These are phyloP conservation scores for Calameuta idolon DNA, from an alignment of 2,888 invertebrate species.

Conservation along the genomic window DNA sequence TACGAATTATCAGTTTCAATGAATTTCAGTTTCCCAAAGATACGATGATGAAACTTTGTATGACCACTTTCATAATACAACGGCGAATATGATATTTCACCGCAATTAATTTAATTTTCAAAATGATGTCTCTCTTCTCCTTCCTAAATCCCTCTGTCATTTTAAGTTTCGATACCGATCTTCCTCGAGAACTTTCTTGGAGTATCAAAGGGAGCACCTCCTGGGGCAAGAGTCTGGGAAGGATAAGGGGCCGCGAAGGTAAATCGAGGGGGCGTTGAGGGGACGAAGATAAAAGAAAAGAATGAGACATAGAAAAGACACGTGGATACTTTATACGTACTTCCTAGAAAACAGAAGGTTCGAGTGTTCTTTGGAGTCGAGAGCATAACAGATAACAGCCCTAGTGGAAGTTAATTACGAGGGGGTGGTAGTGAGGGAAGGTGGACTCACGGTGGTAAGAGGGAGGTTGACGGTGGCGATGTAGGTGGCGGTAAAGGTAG, in stretches of 20 bases:
- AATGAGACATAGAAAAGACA: slow-evolving; percentile 37
- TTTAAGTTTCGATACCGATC: slow-evolving; percentile 19
- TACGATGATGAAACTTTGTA: neutral
- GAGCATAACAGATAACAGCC: slow-evolving; percentile 41
- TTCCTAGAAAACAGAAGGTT: slow-evolving; percentile 37
- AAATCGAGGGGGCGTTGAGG: neutral
- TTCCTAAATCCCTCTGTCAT: slow-evolving; percentile 6
- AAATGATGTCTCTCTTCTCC: neutral
- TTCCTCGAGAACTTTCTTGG: neutral
- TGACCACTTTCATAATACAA: neutral
- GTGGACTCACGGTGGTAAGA: slow-evolving; percentile 27
- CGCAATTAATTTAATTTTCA: neutral
- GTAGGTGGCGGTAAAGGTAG: neutral
- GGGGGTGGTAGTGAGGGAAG: slow-evolving; percentile 34
- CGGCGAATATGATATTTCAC: neutral
- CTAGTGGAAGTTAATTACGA: slow-evolving; percentile 55
- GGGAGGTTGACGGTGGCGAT: slow-evolving; percentile 21
- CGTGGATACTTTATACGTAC: slow-evolving; percentile 34
- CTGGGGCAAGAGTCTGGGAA: neutral
- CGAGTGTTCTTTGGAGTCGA: slow-evolving; percentile 26
- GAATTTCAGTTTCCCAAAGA: neutral
- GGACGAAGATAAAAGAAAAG: slow-evolving; percentile 22
- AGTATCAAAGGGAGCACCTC: neutral
- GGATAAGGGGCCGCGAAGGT: neutral
- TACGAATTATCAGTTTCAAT: neutral